These are phyloP conservation scores for Mylabris sibirica DNA, from an alignment of 2,888 invertebrate genomes.

Conservation along the genomic window DNA sequence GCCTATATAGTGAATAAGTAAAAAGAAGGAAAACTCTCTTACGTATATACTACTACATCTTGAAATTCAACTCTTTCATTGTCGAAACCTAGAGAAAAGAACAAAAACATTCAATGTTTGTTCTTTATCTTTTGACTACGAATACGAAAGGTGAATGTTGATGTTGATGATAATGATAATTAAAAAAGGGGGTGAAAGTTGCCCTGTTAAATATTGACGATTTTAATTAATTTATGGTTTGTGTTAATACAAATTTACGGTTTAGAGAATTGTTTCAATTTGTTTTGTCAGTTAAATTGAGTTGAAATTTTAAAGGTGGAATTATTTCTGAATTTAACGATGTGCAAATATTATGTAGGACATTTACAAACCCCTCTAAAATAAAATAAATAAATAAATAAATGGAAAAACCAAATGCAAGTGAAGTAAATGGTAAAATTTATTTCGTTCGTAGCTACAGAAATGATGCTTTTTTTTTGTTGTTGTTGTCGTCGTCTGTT, in stretches of 20 bases:
- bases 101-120: too few species aligned
- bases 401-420: neutral
- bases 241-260: neutral
- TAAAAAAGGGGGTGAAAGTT: neutral
- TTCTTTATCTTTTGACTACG: neutral
- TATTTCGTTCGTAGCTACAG: neutral
- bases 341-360: neutral
- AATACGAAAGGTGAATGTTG: neutral
- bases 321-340: neutral
- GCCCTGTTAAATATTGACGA: neutral
- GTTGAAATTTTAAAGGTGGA: neutral
- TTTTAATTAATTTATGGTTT: neutral
- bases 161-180: neutral
- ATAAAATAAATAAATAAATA: neutral
- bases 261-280: neutral
- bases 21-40: neutral
- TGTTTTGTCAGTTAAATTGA: neutral
- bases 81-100: neutral
- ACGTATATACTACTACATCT: neutral
- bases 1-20: neutral
- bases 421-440: neutral
- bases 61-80: constrained; percentile 2
- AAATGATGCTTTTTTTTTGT: neutral
- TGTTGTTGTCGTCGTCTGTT: neutral
- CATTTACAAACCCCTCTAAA: too few species aligned